Base-by-base conservation (phyloP, 1,140 invertebrate species). In the Leptinotarsa texana region DNA sequence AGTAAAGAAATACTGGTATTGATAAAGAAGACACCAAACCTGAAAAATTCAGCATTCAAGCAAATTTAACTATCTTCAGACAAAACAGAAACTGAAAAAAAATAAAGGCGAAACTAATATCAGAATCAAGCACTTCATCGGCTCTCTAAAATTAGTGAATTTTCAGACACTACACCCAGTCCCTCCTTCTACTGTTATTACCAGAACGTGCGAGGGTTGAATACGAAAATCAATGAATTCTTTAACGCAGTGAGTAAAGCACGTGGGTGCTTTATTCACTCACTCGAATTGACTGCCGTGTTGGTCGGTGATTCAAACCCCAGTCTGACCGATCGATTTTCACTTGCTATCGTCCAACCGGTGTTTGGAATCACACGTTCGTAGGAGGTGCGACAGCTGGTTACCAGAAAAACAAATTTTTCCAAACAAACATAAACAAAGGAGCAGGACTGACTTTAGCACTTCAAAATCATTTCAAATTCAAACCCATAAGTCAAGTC, bases 111-210 rank as follows among this genome's bases (percentile, higher is more conserved):
- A 63, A 63, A 21, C 63, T 24, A 63, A 63, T 21, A 63, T 63
- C 24, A 24, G 13, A 63, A n/a, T 63, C n/a, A 63, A 63, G 18
- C 63, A 21, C 1, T 63, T 63, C 63, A 63, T 22, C 5, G 63
- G 63, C 63, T 21, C 22, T 21, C 1, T 18, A 18, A 63, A 63
- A 63, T 22, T 63, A 63, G 22, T 63, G 63, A 63, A 63, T 63
- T 63, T 21, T 63, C 1, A 63, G 0, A 21, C 13, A 24, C 63
- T 18, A 63, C 8, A 63, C 3, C 63, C 18, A 63, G 13, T 13
- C 18, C 3, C 63, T 17, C n/a, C 22, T 24, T 24, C 24, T 0
- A 18, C 13, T 63, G 63, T 63, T 63, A 63, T 63, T 63, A 63
- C 18, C 63, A 15, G 18, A 63, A 63, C 63, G 4, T 63, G 3